A percentile compares a stretch with the other conserved stretches of the same genome.
Conservation (phyloP, 1,140 invertebrate genomes). For the Drosophila nigromelanica region DNA sequence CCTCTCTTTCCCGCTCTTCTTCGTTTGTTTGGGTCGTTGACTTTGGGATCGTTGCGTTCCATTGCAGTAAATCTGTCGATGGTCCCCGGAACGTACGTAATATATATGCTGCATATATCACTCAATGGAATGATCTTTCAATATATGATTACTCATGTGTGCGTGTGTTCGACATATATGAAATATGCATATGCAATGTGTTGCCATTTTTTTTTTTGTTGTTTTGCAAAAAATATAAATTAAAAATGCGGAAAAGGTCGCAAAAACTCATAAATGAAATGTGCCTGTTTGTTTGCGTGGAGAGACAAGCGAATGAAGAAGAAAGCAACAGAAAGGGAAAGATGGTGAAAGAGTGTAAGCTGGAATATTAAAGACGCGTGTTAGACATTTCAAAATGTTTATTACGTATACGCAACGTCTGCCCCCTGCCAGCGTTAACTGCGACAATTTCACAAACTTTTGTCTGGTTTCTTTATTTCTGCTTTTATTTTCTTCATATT, state of each 20-base stretch:
- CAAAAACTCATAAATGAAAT: constrained; percentile 33
- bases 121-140: constrained; percentile 31
- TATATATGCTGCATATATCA: constrained; percentile 34
- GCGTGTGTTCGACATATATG: constrained; percentile 1
- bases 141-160: constrained; percentile 40
- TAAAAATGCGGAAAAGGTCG: constrained; percentile 53
- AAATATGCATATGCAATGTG: constrained; percentile 28
- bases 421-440: neutral
- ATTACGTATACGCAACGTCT: constrained; percentile 43
- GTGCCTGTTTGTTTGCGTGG: constrained; percentile 3
- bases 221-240: constrained; percentile 37
- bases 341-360: neutral
- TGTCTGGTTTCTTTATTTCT: neutral
- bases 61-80: constrained; percentile 78
- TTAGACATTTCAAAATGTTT: constrained; percentile 45
- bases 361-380: constrained; percentile 49
- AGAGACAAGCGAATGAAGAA: constrained; percentile 19
- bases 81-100: constrained; percentile 18
- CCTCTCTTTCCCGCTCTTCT: neutral
- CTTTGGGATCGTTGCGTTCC: constrained; percentile 51
- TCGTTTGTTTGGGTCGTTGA: constrained; percentile 51
- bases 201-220: constrained; percentile 9
- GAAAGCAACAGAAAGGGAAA: constrained; percentile 15
- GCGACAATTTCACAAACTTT: constrained; percentile 22
- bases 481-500: constrained; percentile 7